These are phyloP conservation scores for Tachysurus vachellii DNA, from an alignment of 2,113 vertebrate genomes.

Conservation along the genomic window DNA sequence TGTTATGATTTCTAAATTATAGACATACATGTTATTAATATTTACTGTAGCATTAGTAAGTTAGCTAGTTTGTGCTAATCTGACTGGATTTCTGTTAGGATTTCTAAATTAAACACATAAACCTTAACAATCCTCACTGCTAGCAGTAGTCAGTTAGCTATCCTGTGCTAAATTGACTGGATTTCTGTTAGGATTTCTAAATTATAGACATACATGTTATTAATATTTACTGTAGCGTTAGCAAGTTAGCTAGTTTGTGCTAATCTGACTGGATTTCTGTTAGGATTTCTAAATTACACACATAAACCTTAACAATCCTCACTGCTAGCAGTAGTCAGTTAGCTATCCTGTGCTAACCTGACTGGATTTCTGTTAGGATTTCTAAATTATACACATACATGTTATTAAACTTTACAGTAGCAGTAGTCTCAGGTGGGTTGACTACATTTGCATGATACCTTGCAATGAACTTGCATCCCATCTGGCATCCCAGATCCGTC, in stretches of 20 bases:
- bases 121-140: background rate
- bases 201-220: background rate
- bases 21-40: background rate
- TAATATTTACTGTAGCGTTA: background rate
- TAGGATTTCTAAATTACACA: background rate
- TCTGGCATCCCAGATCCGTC: too few species aligned
- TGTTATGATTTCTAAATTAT: background rate
- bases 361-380: background rate
- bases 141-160: background rate
- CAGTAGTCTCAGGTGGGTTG: background rate
- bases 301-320: background rate
- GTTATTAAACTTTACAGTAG: background rate
- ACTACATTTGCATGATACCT: background rate
- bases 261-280: background rate
- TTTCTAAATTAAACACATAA: background rate
- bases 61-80: background rate
- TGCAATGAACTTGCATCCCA: background rate
- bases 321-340: background rate
- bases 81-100: background rate
- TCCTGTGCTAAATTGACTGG: background rate
- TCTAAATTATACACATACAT: background rate
- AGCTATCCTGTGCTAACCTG: background rate
- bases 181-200: background rate
- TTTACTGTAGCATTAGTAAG: background rate
- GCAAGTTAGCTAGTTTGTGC: background rate